Percentiles rank a stretch among this genome's conserved stretches.
phyloP scores from a whole-genome alignment of 1,140 invertebrate genomes.

The Acromyrmex echinatior region DNA sequence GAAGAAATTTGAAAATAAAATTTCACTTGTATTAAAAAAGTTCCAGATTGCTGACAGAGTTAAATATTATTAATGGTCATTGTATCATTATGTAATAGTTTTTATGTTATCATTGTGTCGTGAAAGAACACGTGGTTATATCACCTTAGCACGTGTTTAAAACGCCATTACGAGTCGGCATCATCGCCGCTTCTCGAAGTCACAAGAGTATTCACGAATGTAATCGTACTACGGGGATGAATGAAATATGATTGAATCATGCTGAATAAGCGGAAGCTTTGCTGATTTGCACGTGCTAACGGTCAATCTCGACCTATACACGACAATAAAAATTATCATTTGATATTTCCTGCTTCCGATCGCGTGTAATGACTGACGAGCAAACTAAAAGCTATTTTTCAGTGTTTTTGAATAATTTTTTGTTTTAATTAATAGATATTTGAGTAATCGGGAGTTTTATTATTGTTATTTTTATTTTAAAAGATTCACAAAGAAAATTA shows the following conservation, averaged over 20 bases:
- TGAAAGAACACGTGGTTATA: not conserved
- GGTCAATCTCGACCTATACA: not conserved
- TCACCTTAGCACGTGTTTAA: conserved; percentile 21
- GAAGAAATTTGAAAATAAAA: no score
- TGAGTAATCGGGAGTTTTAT: not conserved
- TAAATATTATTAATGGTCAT: not conserved
- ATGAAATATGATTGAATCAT: conserved; percentile 62
- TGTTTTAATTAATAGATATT: not conserved
- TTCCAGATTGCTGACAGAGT: no score
- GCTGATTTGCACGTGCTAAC: conserved; percentile 45
- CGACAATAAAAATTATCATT: conserved; percentile 28
- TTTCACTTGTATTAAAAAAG: no score
- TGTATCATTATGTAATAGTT: not conserved
- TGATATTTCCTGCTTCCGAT: conserved; percentile 52
- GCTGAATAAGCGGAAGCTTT: conserved; percentile 60
- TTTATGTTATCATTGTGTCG: not conserved
- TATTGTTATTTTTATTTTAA: not conserved
- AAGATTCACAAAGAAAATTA: not conserved
- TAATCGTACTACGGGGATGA: conserved; percentile 30
- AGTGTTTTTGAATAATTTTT: not conserved
- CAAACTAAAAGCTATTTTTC: not conserved
- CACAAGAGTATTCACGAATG: conserved; percentile 12
- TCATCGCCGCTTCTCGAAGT: not conserved
- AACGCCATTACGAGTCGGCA: not conserved
- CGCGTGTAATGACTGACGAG: not conserved